Evolutionary conservation across 2,888 invertebrate species (phyloP), one percentile per base, ranked within the genome.

Genomic region (Globia sparganii): DNA sequence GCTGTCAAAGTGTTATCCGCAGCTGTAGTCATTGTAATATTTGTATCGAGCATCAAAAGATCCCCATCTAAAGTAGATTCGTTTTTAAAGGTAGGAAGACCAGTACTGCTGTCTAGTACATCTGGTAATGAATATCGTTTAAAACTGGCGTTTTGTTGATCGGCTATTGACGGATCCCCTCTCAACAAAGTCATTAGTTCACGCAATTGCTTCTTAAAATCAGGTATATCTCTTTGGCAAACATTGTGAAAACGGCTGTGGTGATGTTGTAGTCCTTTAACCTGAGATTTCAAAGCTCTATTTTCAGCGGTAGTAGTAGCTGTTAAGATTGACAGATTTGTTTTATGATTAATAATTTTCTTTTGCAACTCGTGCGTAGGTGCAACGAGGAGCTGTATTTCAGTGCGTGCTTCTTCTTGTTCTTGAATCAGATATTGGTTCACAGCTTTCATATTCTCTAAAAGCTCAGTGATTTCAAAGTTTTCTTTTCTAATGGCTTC

Each of bases 301-400:
- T 96, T 96, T 91, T 96, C 96, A 1, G 96, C 95, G 73, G 93
- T 95, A 2, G 95, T 95, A 34, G 96, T 96, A 49, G 96, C 96
- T 53, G 95, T 95, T 82, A 96, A 90, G 49, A 95, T 96, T 5
- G 94, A 95, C 9, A 96, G 83, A 87, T 94, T 94, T 3, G 96
- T 96, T 91, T 91, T 94, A 85, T 96, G 96, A 82, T 92, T 95
- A 2, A 89, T 72, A 75, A 96, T 90, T 92, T 92, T 96, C 84
- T 95, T 96, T 86, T 96, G 94, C 77, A 96, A 90, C 74, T 96
- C 95, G 61, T 90, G 86, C 2, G 93, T 90, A 72, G 93, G 91
- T 87, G 93, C 92, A 70, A 94, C 61, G 53, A 96, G 92, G 65
- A 91, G 89, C 67, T 90, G 85, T 68, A 96, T 87, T 91, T 96